Conservation (phyloP, 2,888 invertebrate genomes). For the Patella ulyssiponensis region DNA sequence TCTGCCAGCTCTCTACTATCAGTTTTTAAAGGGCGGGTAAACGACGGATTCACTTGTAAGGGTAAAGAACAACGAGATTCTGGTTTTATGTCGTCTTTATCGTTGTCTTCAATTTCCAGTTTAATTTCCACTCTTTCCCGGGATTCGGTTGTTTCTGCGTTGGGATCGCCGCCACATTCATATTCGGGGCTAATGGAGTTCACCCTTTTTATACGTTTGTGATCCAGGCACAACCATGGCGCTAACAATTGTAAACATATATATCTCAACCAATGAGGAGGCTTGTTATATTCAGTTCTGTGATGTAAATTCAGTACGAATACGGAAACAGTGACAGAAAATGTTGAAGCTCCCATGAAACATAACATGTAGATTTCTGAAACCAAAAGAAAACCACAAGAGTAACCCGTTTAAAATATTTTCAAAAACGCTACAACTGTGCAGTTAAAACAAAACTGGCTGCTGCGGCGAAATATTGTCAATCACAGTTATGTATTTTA, state of each 20-base stretch:
- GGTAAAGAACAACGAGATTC: background rate
- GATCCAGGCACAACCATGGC: conserved; percentile 25
- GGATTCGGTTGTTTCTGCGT: background rate
- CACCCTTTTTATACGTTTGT: background rate
- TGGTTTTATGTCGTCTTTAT: background rate
- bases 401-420: too few relatives aligned
- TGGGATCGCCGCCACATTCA: background rate
- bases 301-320: conserved; percentile 38
- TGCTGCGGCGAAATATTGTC: too few relatives aligned
- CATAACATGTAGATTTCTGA: conserved; percentile 38
- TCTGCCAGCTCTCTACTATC: background rate
- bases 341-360: conserved; percentile 38
- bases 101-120: background rate
- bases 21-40: background rate
- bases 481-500: too few relatives aligned
- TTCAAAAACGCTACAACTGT: too few relatives aligned
- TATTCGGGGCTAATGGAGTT: background rate
- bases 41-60: too few relatives aligned
- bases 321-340: conserved; percentile 35
- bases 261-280: conserved; percentile 31
- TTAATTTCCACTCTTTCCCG: background rate
- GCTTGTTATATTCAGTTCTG: conserved; percentile 33
- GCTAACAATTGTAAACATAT: conserved; percentile 33
- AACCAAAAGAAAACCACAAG: background rate
- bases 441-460: too few relatives aligned